Conservation (phyloP, 2,797 vertebrate genomes). For the Caiman crocodilus region DNA sequence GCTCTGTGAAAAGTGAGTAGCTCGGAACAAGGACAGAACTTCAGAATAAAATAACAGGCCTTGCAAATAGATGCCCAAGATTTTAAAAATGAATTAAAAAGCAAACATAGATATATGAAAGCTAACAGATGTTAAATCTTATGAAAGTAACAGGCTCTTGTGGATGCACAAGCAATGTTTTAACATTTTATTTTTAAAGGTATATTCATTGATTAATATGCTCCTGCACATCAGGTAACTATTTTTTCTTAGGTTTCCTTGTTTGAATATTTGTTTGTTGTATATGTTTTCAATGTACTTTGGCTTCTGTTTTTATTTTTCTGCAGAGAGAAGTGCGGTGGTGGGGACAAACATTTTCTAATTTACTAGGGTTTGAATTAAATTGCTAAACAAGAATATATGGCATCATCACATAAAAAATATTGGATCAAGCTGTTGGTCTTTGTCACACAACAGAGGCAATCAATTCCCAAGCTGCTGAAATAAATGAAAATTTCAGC, state of each 20-base stretch:
- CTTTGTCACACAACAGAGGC: conserved; percentile 1
- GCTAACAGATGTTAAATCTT: background rate
- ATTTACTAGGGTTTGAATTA: conserved; percentile 7
- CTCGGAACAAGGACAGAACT: background rate
- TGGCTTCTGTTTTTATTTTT: background rate
- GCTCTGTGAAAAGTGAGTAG: background rate
- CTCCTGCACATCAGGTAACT: background rate
- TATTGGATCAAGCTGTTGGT: background rate
- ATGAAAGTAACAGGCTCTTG: background rate
- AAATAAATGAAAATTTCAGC: conserved; percentile 61
- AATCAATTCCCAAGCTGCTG: conserved; percentile 34
- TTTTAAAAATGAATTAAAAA: background rate
- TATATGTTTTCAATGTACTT: background rate
- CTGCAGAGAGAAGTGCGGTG: background rate
- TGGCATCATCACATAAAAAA: background rate
- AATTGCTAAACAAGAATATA: conserved; percentile 32
- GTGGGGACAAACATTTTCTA: background rate
- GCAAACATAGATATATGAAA: conserved; percentile 13
- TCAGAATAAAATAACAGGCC: background rate
- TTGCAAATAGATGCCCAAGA: background rate
- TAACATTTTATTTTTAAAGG: conserved; percentile 13
- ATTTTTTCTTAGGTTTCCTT: background rate
- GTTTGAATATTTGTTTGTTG: background rate
- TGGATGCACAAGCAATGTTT: background rate
- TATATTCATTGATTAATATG: background rate